Conservation (phyloP, 2,113 vertebrate genomes). For the Australoheros scitulus region DNA sequence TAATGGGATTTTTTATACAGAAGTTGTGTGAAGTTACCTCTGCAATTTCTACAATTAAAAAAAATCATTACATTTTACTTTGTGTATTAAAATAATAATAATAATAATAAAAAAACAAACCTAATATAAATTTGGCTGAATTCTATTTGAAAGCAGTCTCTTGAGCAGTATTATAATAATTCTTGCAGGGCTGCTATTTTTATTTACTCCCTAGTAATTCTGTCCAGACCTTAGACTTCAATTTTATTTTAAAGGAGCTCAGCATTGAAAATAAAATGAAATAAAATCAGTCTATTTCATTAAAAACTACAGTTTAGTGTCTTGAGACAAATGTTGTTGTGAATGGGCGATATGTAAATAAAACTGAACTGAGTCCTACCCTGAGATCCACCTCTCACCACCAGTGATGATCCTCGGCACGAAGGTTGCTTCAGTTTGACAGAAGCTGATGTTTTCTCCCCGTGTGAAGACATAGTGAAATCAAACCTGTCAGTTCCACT, state of each 20-base stretch:
- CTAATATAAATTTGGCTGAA: too few species aligned
- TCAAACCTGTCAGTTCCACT: neutral
- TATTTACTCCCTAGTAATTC: too few species aligned
- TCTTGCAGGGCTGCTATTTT: too few species aligned
- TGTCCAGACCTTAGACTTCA: too few species aligned
- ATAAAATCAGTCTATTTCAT: neutral
- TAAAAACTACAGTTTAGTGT: neutral
- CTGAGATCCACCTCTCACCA: neutral
- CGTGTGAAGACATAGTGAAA: neutral
- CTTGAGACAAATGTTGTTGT: neutral
- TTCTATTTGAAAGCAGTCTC: too few species aligned
- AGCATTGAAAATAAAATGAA: neutral
- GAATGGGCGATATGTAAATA: neutral
- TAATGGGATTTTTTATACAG: neutral
- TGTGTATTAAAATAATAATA: too few species aligned
- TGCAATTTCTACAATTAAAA: too few species aligned
- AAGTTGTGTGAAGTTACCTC: neutral
- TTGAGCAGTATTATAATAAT: too few species aligned
- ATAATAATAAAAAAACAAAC: too few species aligned
- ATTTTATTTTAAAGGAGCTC: neutral
- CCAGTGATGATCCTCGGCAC: neutral
- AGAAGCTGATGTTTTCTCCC: neutral
- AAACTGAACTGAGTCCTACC: neutral
- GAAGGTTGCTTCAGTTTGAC: too few species aligned
- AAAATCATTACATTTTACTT: too few species aligned